Evolutionary conservation across 2,888 invertebrate species (phyloP), one percentile per base, ranked within the genome.

Genomic region (Hermaeophaga mercurialis): DNA sequence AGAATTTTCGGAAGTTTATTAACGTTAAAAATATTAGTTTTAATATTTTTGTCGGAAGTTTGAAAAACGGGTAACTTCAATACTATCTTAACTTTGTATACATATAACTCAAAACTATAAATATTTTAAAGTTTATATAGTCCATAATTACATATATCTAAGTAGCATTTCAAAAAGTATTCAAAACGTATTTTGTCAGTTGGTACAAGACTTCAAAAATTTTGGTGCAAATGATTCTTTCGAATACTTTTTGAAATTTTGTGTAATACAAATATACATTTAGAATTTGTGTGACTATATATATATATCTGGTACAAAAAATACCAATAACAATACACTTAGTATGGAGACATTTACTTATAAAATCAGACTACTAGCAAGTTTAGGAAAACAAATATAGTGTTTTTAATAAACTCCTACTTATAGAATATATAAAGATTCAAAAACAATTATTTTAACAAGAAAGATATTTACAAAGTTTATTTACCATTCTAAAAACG

Each of bases 391-490:
- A 57, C 49, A 48, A 44, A 43, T 57, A 53, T 53, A 53, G 43
- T 57, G 53, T 57, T 48, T 53, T 56, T 52, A 57, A 58, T 53
- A 58, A 54, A 48, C 38, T 54, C 39, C 43, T 33, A 48, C 7
- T 33, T 28, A 56, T 45, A 54, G 44, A 49, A 56, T 52, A 57
- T 50, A 43, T 19, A 46, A 31, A 12, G 45, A 41, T 26, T 34
- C 31, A 52, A 53, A 47, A 34, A 52, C 43, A 41, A 31, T 31
- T 28, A 50, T 45, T 12, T 9, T 46, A 41, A 52, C 50, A 34
- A 34, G 24, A 45, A 41, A 18, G 22, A 8, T 50, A 56, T 46
- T 22, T 36, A 46, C 34, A 46, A 8, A 22, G 39, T 17, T 5
- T 39, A 11, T 39, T 8, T 39, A 2, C 19, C 9, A 12, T 9